Conservation (phyloP, 2,797 vertebrate genomes). For the Orestias chungarensis region DNA sequence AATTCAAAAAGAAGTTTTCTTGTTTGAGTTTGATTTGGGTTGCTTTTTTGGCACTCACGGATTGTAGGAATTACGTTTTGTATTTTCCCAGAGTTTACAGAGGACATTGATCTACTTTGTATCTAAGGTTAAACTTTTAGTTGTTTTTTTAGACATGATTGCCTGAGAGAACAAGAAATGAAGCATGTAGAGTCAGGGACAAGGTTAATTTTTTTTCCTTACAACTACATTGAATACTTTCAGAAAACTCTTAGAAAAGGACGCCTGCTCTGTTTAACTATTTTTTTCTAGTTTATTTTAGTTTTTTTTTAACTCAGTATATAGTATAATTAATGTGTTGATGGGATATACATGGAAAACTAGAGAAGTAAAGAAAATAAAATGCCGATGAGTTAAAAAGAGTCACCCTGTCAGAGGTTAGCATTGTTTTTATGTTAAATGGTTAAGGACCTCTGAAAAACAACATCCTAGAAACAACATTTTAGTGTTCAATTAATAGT, state of each 20-base stretch:
- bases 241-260: neutral
- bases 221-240: neutral
- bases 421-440: too few relatives aligned
- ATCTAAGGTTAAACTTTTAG: neutral
- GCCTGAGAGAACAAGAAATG: neutral
- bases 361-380: neutral
- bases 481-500: neutral
- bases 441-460: neutral
- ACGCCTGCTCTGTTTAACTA: neutral
- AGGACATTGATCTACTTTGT: neutral
- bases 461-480: neutral
- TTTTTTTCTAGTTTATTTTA: neutral
- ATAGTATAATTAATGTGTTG: neutral
- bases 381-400: too few relatives aligned
- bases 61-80: neutral
- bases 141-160: too few relatives aligned
- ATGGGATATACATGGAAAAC: neutral
- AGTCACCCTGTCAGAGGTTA: too few relatives aligned
- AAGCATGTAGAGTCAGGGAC: neutral
- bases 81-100: neutral
- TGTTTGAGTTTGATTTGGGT: neutral
- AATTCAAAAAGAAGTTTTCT: neutral
- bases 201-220: neutral
- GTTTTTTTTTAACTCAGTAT: neutral
- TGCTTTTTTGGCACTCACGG: neutral